Evolutionary conservation across 2,797 vertebrate genomes (phyloP).

Genomic region (Buceros bicornis): DNA sequence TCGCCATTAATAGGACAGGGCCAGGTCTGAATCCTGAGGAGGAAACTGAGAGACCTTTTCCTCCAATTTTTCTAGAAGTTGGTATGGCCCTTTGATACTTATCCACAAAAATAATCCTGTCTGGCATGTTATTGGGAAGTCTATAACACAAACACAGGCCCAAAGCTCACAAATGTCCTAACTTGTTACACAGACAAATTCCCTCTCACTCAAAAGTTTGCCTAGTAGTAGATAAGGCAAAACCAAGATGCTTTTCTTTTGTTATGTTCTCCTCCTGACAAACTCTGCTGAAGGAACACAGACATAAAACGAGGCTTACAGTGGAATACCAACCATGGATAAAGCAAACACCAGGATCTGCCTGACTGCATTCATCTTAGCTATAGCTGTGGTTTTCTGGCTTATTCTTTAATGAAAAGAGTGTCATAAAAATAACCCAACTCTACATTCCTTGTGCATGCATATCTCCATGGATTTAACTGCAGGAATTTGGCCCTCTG

Average conservation of each 20-base stretch:
- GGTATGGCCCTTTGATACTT: not conserved
- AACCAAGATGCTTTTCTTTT: constrained; percentile 25
- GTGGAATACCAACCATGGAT: not conserved
- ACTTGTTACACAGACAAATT: not conserved
- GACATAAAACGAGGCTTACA: not conserved
- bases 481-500: constrained; percentile 27
- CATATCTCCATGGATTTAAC: constrained; percentile 32
- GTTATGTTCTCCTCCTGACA: constrained; percentile 25
- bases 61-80: not conserved
- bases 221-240: not conserved
- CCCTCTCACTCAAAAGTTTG: not conserved
- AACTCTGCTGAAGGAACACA: constrained; percentile 5
- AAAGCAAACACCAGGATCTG: constrained; percentile 27
- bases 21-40: not conserved
- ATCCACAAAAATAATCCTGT: not conserved
- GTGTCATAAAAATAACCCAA: constrained; percentile 55
- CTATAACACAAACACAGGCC: rapidly evolving
- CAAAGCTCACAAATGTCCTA: not conserved
- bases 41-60: not conserved
- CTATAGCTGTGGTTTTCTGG: constrained; percentile 27
- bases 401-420: constrained; percentile 56
- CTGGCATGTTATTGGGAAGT: not conserved
- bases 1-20: not conserved
- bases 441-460: constrained; percentile 28
- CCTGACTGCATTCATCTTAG: constrained; percentile 11